phyloP scores from a whole-genome alignment of 2,797 vertebrate species.

The Bovichtus variegatus region DNA sequence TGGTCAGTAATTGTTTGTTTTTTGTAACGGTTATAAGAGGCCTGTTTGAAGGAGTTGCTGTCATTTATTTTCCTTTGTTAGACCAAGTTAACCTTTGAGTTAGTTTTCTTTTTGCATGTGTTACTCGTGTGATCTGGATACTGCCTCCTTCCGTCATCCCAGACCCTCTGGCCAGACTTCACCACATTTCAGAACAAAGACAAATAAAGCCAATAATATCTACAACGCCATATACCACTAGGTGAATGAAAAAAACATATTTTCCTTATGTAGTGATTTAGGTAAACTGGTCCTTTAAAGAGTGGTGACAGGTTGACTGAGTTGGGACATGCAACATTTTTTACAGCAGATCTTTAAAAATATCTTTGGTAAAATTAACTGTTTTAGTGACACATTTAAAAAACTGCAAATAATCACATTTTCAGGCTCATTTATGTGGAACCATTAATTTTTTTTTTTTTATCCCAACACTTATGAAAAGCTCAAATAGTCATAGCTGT shows the following conservation, averaged over 20 bases:
- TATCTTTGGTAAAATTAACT: neutral
- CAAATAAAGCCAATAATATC: neutral
- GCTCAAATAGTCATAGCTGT: neutral
- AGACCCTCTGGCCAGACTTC: neutral
- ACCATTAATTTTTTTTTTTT: neutral
- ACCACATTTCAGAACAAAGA: neutral
- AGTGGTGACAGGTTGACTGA: neutral
- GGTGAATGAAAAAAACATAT: neutral
- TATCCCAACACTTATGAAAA: neutral
- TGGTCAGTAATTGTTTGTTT: neutral
- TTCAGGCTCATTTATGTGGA: neutral
- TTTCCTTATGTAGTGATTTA: neutral
- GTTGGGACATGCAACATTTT: neutral
- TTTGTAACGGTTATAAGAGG: neutral
- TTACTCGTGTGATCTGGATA: neutral
- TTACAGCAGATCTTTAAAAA: neutral
- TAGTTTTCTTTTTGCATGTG: neutral
- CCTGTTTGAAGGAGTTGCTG: neutral
- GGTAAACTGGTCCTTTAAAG: neutral
- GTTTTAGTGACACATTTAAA: neutral
- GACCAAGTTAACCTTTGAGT: neutral
- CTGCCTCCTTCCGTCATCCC: neutral
- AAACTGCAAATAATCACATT: slow-evolving; percentile 2
- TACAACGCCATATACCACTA: neutral
- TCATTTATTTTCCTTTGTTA: neutral